These are phyloP conservation scores for Vannuccia rotundouncinata DNA, from an alignment of 2,888 invertebrate genomes.

Conservation along the genomic window DNA sequence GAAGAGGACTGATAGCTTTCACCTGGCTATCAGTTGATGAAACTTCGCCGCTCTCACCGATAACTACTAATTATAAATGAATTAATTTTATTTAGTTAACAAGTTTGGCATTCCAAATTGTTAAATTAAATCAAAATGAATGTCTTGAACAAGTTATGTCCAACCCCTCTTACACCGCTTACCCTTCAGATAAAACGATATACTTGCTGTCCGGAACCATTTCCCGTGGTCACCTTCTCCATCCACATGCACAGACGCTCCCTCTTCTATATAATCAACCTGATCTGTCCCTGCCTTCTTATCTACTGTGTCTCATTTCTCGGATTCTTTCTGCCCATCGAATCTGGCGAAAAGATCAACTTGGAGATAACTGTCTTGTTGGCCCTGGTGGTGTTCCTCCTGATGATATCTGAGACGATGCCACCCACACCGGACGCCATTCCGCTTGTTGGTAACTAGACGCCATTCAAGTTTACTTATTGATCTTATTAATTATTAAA, in stretches of 20 bases:
- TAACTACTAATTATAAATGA: too few relatives aligned
- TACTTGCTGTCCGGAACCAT: slow-evolving; percentile 44
- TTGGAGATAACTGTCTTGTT: slow-evolving; percentile 45
- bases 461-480: too few relatives aligned
- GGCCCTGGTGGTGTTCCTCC: slow-evolving; percentile 44
- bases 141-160: too few relatives aligned
- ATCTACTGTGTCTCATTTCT: slow-evolving; percentile 45
- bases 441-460: slow-evolving; percentile 43
- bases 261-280: slow-evolving; percentile 45
- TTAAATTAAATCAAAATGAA: too few relatives aligned
- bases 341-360: slow-evolving; percentile 45
- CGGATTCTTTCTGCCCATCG: slow-evolving; percentile 45
- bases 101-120: too few relatives aligned
- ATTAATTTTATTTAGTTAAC: too few relatives aligned
- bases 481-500: too few relatives aligned
- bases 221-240: slow-evolving; percentile 46
- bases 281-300: slow-evolving; percentile 45
- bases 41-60: too few relatives aligned
- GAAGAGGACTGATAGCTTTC: too few relatives aligned
- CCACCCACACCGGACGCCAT: slow-evolving; percentile 47
- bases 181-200: slow-evolving; percentile 38
- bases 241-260: slow-evolving; percentile 44
- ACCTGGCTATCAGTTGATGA: too few relatives aligned
- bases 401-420: slow-evolving; percentile 45
- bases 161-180: too few relatives aligned